phyloP scores from a whole-genome alignment of 2,113 vertebrate species.

The Montifringilla adamsi region DNA sequence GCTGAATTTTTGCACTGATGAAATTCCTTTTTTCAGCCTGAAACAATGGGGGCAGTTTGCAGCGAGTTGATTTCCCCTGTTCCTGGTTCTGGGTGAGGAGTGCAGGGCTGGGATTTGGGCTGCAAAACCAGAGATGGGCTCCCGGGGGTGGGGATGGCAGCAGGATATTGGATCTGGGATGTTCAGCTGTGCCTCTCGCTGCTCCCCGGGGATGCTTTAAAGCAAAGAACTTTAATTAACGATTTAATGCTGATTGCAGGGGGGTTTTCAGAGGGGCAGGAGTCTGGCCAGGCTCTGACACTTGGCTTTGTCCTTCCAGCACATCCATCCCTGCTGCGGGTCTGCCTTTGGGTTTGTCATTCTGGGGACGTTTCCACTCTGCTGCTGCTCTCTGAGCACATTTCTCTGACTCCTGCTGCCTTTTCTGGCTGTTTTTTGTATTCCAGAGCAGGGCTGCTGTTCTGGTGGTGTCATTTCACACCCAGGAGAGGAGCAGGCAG shows the following conservation, averaged over 20 bases:
- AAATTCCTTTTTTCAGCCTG: neutral
- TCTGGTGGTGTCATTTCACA: neutral
- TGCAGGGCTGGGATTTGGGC: neutral
- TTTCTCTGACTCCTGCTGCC: neutral
- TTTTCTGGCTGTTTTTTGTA: neutral
- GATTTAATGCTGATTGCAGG: neutral
- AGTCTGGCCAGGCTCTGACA: neutral
- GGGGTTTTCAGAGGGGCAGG: neutral
- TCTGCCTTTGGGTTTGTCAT: neutral
- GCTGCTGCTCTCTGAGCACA: neutral
- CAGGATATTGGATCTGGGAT: too few relatives aligned
- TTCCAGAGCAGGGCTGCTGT: neutral
- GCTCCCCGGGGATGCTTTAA: neutral
- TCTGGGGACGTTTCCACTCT: neutral
- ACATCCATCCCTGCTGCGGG: neutral
- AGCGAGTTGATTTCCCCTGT: neutral
- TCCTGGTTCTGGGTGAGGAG: neutral
- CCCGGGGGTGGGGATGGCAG: too few relatives aligned
- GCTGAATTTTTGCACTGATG: neutral
- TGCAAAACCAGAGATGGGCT: neutral
- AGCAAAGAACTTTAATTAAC: conserved; percentile 34
- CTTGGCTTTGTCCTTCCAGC: neutral
- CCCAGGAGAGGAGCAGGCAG: neutral
- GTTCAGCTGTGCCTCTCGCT: neutral
- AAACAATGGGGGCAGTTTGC: neutral